Evolutionary conservation across 2,888 invertebrate species (phyloP).

Genomic region (Merodon equestris): DNA sequence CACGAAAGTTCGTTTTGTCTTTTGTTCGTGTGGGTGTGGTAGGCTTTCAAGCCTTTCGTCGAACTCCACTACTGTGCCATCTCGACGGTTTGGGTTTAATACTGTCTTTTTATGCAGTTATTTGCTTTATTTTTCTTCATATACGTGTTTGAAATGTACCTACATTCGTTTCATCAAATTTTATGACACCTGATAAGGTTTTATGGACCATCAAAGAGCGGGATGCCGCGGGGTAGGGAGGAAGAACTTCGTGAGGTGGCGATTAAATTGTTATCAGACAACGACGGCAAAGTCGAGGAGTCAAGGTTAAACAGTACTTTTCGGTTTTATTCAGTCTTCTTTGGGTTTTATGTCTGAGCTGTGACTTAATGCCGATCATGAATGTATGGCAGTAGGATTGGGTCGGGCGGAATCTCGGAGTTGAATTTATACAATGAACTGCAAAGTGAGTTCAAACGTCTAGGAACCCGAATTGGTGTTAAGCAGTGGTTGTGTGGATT

Average conservation of each 20-base stretch:
- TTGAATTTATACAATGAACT: too few species aligned
- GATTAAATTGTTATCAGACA: constrained; percentile 15
- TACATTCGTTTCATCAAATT: too few species aligned
- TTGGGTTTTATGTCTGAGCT: constrained; percentile 2
- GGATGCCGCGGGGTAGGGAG: background rate
- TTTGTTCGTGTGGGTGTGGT: constrained; percentile 54
- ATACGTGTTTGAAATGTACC: background rate
- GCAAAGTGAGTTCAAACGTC: constrained; percentile 28
- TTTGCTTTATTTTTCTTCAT: constrained; percentile 10
- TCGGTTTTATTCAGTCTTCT: background rate
- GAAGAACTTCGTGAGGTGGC: background rate
- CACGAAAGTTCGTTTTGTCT: too few species aligned
- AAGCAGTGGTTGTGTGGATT: too few species aligned
- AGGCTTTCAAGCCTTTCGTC: background rate
- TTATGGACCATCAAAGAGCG: too few species aligned
- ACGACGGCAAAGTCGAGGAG: background rate
- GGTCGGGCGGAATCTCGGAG: too few species aligned
- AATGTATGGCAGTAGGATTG: constrained; percentile 13
- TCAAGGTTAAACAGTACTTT: background rate
- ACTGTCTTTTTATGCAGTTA: constrained; percentile 3
- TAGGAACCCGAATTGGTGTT: constrained; percentile 1
- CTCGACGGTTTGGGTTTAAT: too few species aligned
- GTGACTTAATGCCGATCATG: constrained; percentile 30
- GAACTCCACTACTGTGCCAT: too few species aligned
- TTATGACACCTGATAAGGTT: too few species aligned